Conservation (phyloP, 1,140 invertebrate genomes). For the Anastrepha obliqua region DNA sequence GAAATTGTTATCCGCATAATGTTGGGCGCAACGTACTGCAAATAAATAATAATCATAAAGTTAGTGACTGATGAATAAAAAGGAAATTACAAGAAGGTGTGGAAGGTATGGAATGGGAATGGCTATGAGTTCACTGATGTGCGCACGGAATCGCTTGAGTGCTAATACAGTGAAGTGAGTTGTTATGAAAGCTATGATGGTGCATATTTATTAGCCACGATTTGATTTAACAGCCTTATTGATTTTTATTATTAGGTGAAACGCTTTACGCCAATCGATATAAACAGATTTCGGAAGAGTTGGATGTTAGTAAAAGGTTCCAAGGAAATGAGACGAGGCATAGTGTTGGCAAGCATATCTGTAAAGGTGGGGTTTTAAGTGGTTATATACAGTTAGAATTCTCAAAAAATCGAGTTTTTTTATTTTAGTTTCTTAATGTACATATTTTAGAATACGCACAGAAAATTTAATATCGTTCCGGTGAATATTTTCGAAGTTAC, state of each 20-base stretch:
- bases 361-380: no score
- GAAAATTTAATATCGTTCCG: no score
- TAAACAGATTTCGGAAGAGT: no score
- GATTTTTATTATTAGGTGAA: background rate
- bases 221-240: background rate
- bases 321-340: no score
- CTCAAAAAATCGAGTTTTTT: no score
- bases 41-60: conserved; percentile 58
- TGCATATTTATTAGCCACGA: background rate
- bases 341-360: no score
- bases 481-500: no score
- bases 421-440: no score
- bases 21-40: conserved; percentile 77
- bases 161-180: background rate
- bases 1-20: conserved; percentile 88
- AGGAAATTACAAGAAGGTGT: background rate
- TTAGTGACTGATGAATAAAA: background rate
- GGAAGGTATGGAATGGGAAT: background rate
- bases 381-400: no score
- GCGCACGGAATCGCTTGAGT: background rate
- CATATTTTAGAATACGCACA: no score
- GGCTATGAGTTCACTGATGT: background rate
- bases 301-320: no score
- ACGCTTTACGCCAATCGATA: no score
- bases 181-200: background rate